Evolutionary conservation across 2,888 invertebrate genomes (phyloP), one percentile per base, ranked within the genome.

Genomic region (Gasteruption jaculator): DNA sequence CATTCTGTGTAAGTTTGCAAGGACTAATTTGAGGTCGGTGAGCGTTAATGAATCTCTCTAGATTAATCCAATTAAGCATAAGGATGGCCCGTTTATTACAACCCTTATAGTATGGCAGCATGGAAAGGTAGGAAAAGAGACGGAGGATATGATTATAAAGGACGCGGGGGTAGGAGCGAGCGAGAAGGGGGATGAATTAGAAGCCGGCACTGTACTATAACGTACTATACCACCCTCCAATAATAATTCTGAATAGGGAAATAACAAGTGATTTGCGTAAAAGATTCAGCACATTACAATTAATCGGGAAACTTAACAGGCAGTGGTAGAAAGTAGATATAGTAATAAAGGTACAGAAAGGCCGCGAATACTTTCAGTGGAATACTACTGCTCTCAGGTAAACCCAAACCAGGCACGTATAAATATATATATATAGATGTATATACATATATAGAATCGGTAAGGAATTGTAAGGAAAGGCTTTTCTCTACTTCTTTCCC

Each of bases 41-140:
- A 48, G 49, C 51, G 54, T 57, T 60, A 62, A 62, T 62, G 56
- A 63, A 61, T 58, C 56, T 58, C 56, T 54, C 56, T 54, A 58
- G 57, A 61, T 60, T 60, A 60, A 61, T 56, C 58, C 58, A 63
- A 63, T 61, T 61, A 58, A 57, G 55, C 51, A 54, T 54, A 54
- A 57, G 54, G 56, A 60, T 54, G 53, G 55, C 49, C 52, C 58
- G 54, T 59, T 61, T 55, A 61, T 60, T 57, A 51, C 50, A 42
- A 38, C 38, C 46, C 45, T 41, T 42, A 31, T 7, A 5, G 29
- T 8, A 14, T 21, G 14, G 20, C 18, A 16, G 27, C 4, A 11
- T 10, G 24, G 10, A 7, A 12, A 22, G 10, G 14, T 35, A 35
- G 11, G 7, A 12, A 25, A 16, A 30, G 3, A 10, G 19, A 38